Evolutionary conservation across 2,113 vertebrate species (phyloP), one percentile per base, ranked within the genome.

Genomic region (Peromyscus polionotus): DNA sequence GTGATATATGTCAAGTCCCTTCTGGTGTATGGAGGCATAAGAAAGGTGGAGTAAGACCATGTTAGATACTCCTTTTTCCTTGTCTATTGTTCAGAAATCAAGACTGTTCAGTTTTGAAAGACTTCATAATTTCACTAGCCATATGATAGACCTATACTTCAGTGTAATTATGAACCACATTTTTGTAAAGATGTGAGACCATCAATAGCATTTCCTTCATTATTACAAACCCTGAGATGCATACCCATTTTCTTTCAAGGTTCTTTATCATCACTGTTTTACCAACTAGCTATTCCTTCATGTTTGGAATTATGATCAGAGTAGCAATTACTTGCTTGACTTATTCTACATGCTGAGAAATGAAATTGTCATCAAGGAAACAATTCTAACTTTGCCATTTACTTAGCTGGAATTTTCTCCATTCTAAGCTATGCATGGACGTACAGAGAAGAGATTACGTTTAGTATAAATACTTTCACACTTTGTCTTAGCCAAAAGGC

Each of bases 281-380:
- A 94, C 79, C 59, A 95, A 94, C 3, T 14, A 96, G 68, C 72
- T 93, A 79, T 95, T 92, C 26, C 59, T 93, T 96, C 63, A 45
- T 75, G 31, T 90, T 93, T 13, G 91, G 88, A 92, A 93, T 90
- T 95, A 95, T 80, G 75, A 93, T 67, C 51, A 87, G 42, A 93
- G 8, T 91, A 94, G 48, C 20, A 97, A 95, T 93, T 96, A 39
- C 51, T 94, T 96, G 57, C 57, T 90, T 96, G 88, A 96, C 92
- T 97, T 91, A 91, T 59, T 96, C 54, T 91, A 81, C 59, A 93
- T 80, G 33, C 42, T 61, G 33, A 97, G 83, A 87, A 95, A 95
- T 96, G 33, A 94, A 96, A 93, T 24, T 92, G 45, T 90, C 70
- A 94, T 84, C 68, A 97, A 96, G 57, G 79, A 59, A 96, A 90